phyloP scores from a whole-genome alignment of 2,888 invertebrate genomes.

The Drosophila rubida region DNA sequence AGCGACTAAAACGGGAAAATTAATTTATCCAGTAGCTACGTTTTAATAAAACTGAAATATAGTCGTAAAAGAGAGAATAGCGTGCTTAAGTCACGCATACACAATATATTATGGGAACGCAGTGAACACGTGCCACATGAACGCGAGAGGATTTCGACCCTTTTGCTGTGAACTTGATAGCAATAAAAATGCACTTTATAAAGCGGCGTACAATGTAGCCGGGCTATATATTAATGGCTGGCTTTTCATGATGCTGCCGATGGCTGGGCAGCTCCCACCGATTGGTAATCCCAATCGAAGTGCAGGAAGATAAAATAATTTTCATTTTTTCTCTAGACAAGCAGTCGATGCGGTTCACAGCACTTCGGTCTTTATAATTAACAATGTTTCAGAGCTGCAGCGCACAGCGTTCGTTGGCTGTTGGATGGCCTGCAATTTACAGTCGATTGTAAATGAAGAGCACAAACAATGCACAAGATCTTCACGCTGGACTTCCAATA shows the following conservation, averaged over 20 bases:
- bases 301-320: slow-evolving; percentile 47
- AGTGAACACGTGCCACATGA: slow-evolving; percentile 19
- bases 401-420: background rate
- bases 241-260: background rate
- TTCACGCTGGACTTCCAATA: slow-evolving; percentile 22
- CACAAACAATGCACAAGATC: slow-evolving; percentile 61
- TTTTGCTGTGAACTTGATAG: slow-evolving; percentile 15
- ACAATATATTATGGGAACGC: slow-evolving; percentile 7
- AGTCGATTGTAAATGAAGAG: slow-evolving; percentile 67
- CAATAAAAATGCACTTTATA: slow-evolving; percentile 10
- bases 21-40: slow-evolving; percentile 5
- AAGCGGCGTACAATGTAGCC: background rate
- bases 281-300: slow-evolving; percentile 52
- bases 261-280: slow-evolving; percentile 19
- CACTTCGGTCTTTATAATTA: slow-evolving; percentile 65
- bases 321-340: slow-evolving; percentile 39
- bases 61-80: slow-evolving; percentile 1
- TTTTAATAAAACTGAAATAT: slow-evolving; percentile 20
- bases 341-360: slow-evolving; percentile 40
- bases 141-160: slow-evolving; percentile 2
- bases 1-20: too few relatives aligned
- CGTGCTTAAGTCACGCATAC: background rate
- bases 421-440: slow-evolving; percentile 60
- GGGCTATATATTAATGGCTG: slow-evolving; percentile 2
- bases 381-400: slow-evolving; percentile 55